Evolutionary conservation across 2,797 vertebrate genomes (phyloP), one percentile per base, ranked within the genome.

Genomic region (Austrolebias charrua): DNA sequence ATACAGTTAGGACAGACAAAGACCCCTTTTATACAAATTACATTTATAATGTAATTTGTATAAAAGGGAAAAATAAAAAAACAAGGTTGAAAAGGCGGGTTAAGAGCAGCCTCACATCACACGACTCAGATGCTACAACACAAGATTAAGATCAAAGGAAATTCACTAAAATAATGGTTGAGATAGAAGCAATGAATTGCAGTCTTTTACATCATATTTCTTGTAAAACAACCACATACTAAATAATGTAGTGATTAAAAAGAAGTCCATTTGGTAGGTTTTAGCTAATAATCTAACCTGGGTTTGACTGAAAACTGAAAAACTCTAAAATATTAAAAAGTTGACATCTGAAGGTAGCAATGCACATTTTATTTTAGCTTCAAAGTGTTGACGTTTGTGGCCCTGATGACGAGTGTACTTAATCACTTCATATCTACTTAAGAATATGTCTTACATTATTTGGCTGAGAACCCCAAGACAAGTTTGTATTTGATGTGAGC

Each of bases 1-100:
- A 0, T 31, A 19, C 4, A 12, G 52, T 73, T 71, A 2, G 51
- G 66, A 54, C 71, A 54, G 58, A 63, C 18, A 5, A 40, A 61
- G 52, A 55, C 15, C 28, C 2, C 33, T 60, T 65, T 80, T 45
- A 57, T 52, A 38, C 51, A 49, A 56, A 74, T 73, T 35, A 64
- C 55, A 60, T 56, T 47, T 42, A 59, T 75, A 18, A 48, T 42
- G 20, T 18, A 14, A 31, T 14, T 24, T 61, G 66, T 50, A 13
- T 61, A 64, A 43, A 46, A 56, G 63, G 18, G 53, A 58, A 8
- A 50, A 14, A 24, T 31, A 50, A 42, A 53, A n/a, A 40, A 45
- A 40, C 14, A 20, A 31, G 13, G 10, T 10, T n/a, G 12, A 28
- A 31, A 57, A 60, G 20, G 28, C 14, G 4, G 14, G 28, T 7